phyloP scores from a whole-genome alignment of 2,113 vertebrate genomes.

The Diadophis punctatus region DNA sequence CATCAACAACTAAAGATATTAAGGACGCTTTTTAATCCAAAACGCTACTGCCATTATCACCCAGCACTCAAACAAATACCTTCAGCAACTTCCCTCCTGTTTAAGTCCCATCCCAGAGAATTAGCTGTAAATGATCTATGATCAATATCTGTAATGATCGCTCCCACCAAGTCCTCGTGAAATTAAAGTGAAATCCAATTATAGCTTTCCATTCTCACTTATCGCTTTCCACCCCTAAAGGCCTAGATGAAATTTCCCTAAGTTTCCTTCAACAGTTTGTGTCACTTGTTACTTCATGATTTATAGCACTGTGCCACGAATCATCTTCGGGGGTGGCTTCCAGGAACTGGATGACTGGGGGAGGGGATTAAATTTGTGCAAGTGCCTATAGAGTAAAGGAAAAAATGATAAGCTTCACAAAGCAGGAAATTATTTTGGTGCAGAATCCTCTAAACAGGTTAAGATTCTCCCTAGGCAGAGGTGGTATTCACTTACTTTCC shows the following conservation, averaged over 20 bases:
- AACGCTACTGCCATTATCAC: neutral
- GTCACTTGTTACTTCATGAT: neutral
- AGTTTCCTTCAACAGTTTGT: neutral
- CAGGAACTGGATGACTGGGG: neutral
- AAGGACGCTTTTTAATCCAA: neutral
- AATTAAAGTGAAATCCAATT: neutral
- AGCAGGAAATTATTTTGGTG: neutral
- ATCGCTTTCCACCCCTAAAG: neutral
- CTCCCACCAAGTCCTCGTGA: neutral
- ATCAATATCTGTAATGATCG: neutral
- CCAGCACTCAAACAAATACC: neutral
- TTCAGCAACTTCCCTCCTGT: neutral
- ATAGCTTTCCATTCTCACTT: neutral
- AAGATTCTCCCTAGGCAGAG: neutral
- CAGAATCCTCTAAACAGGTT: neutral
- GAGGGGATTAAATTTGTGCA: neutral
- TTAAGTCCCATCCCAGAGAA: neutral
- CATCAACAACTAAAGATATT: neutral
- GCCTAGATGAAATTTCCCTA: neutral
- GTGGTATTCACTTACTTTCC: no score
- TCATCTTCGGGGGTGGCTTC: neutral
- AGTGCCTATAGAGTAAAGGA: neutral
- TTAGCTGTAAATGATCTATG: neutral
- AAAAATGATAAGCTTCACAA: neutral
- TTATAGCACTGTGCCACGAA: no score